A percentile compares a stretch with the other conserved stretches of the same genome.
Conservation (phyloP, 2,113 vertebrate genomes). For the Neogobius melanostomus region DNA sequence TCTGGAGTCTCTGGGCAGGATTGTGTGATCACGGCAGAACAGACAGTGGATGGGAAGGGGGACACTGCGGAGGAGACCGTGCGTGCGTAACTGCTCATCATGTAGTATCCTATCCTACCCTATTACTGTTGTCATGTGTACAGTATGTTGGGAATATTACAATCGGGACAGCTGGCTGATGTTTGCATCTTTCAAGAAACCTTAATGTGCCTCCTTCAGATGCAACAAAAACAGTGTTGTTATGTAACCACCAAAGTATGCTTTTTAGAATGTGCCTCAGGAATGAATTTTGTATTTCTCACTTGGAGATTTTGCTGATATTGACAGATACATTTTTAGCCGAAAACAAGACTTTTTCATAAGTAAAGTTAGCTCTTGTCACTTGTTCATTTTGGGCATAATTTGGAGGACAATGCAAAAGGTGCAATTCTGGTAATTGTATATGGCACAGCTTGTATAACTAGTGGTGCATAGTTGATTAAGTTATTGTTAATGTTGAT, state of each 20-base stretch:
- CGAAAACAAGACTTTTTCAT: neutral
- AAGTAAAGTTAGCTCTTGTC: neutral
- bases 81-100: slow-evolving; percentile 10
- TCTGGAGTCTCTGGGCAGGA: slow-evolving; percentile 23
- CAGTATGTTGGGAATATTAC: neutral
- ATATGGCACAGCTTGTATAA: too few species aligned
- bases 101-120: slow-evolving; percentile 1
- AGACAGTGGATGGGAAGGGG: slow-evolving; percentile 15
- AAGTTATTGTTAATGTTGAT: too few species aligned
- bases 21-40: slow-evolving; percentile 11
- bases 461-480: too few species aligned
- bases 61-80: slow-evolving; percentile 30
- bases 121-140: neutral
- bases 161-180: neutral
- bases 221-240: neutral
- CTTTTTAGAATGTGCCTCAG: neutral
- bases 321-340: neutral
- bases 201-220: neutral
- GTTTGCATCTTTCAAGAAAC: slow-evolving; percentile 15
- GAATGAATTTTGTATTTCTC: neutral
- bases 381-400: neutral
- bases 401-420: neutral
- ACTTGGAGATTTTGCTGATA: neutral
- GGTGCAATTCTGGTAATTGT: too few species aligned
- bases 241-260: neutral